Conservation (phyloP, 2,797 vertebrate genomes). For the Zenarchopterus dispar region DNA sequence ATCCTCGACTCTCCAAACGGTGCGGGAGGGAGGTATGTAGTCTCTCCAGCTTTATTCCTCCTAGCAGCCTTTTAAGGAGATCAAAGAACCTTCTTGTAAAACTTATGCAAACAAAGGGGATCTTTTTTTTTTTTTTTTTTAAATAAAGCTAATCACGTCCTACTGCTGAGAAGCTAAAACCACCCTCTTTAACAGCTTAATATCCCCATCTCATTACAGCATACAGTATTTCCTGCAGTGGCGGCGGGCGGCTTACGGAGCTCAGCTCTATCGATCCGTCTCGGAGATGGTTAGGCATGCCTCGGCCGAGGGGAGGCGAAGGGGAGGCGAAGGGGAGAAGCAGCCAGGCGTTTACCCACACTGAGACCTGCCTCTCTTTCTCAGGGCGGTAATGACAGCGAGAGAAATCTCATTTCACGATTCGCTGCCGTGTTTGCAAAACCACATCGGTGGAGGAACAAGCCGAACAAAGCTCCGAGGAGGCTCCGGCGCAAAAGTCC, state of each 20-base stretch:
- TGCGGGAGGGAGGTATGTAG: constrained; percentile 23
- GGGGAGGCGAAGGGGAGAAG: constrained; percentile 43
- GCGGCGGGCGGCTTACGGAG: constrained; percentile 61
- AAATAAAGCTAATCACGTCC: constrained; percentile 52
- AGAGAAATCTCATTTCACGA: constrained; percentile 84
- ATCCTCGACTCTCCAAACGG: constrained; percentile 30
- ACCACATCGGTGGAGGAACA: constrained; percentile 55
- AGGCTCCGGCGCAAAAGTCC: constrained; percentile 43
- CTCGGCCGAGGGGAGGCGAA: constrained; percentile 46
- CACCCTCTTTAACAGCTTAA: constrained; percentile 63
- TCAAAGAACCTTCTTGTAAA: constrained; percentile 61
- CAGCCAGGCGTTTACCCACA: constrained; percentile 63
- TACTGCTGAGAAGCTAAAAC: constrained; percentile 62
- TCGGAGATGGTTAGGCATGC: constrained; percentile 71
- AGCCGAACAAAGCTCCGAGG: constrained; percentile 55
- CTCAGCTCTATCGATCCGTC: constrained; percentile 75
- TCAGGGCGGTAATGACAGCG: constrained; percentile 68
- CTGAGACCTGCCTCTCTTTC: constrained; percentile 72
- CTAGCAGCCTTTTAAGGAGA: constrained; percentile 51
- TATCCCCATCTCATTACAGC: constrained; percentile 70
- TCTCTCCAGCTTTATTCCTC: constrained; percentile 34
- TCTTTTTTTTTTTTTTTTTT: constrained; percentile 35
- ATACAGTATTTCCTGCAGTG: constrained; percentile 68
- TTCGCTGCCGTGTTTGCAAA: constrained; percentile 80
- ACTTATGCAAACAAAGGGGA: constrained; percentile 69